Percentiles rank a stretch among this genome's conserved stretches.
Evolutionary conservation across 2,888 invertebrate species (phyloP).

Genomic region (Tetropium fuscum): DNA sequence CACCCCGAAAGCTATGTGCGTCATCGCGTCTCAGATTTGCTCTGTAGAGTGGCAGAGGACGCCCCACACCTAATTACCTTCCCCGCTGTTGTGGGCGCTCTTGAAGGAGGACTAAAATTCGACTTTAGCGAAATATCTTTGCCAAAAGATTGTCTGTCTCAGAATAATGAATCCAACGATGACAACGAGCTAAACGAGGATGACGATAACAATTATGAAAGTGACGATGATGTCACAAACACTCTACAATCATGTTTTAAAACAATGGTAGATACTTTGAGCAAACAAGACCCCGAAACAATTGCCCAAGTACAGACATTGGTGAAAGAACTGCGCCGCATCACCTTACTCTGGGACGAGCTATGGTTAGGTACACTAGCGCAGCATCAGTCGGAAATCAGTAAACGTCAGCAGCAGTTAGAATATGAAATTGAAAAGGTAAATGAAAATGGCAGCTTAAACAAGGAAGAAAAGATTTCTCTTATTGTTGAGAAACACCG

Average conservation of each 20-base stretch:
- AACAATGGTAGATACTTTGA: constrained; percentile 87
- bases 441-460: constrained; percentile 77
- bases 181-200: constrained; percentile 67
- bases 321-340: constrained; percentile 91
- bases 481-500: constrained; percentile 88
- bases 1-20: constrained; percentile 95
- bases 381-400: constrained; percentile 88
- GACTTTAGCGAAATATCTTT: constrained; percentile 70
- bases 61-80: constrained; percentile 95
- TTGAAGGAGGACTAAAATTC: constrained; percentile 73
- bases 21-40: constrained; percentile 85
- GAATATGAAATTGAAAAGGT: constrained; percentile 87
- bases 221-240: constrained; percentile 71
- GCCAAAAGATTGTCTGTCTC: constrained; percentile 69
- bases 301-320: constrained; percentile 91
- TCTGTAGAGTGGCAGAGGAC: constrained; percentile 91
- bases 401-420: constrained; percentile 81
- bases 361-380: constrained; percentile 91
- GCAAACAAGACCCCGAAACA: constrained; percentile 86
- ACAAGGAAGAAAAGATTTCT: constrained; percentile 77
- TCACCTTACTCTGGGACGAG: constrained; percentile 95
- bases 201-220: constrained; percentile 64
- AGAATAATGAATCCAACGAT: constrained; percentile 67
- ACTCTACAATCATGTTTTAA: constrained; percentile 87
- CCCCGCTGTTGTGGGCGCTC: constrained; percentile 91